Base-by-base conservation (phyloP, 1,140 invertebrate species). In the Drosophila biarmipes region DNA sequence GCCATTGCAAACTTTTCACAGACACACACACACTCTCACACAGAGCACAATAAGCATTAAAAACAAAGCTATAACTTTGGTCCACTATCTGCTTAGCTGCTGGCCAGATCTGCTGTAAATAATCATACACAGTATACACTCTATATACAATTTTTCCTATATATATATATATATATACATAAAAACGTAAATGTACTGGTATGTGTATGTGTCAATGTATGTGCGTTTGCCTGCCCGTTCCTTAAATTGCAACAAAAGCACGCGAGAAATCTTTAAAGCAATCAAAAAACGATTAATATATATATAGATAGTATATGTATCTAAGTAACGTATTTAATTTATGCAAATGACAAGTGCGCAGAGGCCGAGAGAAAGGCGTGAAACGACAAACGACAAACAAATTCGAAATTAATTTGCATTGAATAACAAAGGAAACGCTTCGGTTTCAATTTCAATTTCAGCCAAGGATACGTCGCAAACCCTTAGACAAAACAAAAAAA, bases 331-430 rank as follows among this genome's bases (percentile, higher is more conserved):
- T 31, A 58, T 64, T 78, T 66, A 80, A 78, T 77, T 73, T 80
- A 80, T 78, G 78, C 73, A 78, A 85, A 80, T 80, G 68, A 71
- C 61, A 75, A 75, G 52, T 69, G 64, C 59, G 74, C 71, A 62
- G 31, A 29, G 51, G 8, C 42, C 24, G 24, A 46, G 43, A 58
- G 29, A 29, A 29, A 46, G 52, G 19, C 35, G n/a, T 52, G 14
- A 31, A 45, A 45, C n/a, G n/a, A 21, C 45, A 57, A 61, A 75
- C 46, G 53, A 63, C 61, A 62, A 78, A 71, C 64, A 75, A 84
- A 85, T 84, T 84, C 57, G 72, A 85, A 85, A 80, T 85, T 80
- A 85, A 85, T 85, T 85, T 80, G 57, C 63, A 61, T 73, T 76
- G 57, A 79, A 80, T 77, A 85, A 85, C 77, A 85, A 79, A 82